Evolutionary conservation across 2,888 invertebrate species (phyloP), one percentile per base, ranked within the genome.

Genomic region (Diplolepis rosae): DNA sequence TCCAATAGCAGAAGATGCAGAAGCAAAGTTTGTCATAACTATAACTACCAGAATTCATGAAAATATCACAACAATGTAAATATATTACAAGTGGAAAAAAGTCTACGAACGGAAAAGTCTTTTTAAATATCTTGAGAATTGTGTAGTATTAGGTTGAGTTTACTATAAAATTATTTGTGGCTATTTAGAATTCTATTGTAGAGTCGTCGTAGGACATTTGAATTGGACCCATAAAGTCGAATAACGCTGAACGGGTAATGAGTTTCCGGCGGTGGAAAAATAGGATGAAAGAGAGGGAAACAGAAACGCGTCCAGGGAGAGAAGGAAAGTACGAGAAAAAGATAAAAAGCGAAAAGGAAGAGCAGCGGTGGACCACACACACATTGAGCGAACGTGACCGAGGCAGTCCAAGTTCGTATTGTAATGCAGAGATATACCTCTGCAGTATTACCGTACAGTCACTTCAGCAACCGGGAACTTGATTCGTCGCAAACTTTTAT

Each of bases 351-450:
- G 56, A 56, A 69, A 71, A 70, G 68, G 61, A 66, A 67, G 81
- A 82, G 78, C 78, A 77, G 76, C 81, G 85, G 80, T 85, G 87
- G 87, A 86, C 87, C 87, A 87, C 86, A 86, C 87, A 84, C 84
- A 85, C 84, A 85, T 81, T 80, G 81, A 81, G 83, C 79, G 85
- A 87, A 88, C 88, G 88, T 88, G 87, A 88, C 87, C 86, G 84
- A 86, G 85, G 83, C 84, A 83, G 82, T 84, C 84, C 85, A 82
- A 85, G 85, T 85, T 84, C 84, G 85, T 86, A 87, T 87, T 87
- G 87, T 87, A 86, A 88, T 87, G 84, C 84, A 74, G 79, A 81
- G 81, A 83, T 84, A 79, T 77, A 80, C 84, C 82, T 81, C 80
- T 81, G 80, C 77, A 78, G 81, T 79, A 83, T 81, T 86, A 85